A percentile compares a stretch with the other conserved stretches of the same genome.
Evolutionary conservation across 37 sponge, comb jelly and placozoan genomes (phyloP).

Genomic region (Oscarella lobularis): DNA sequence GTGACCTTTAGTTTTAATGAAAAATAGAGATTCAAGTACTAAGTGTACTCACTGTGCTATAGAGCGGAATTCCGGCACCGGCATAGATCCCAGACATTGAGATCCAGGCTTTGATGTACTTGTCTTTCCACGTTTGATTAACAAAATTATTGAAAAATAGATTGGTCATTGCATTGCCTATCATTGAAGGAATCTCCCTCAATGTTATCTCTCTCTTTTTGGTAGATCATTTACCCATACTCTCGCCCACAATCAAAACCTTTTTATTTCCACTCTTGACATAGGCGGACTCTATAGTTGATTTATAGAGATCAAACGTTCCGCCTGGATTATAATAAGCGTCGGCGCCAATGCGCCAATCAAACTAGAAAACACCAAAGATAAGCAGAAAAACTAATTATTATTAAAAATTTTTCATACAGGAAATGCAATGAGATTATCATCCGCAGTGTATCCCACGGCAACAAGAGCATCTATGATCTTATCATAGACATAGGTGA

Average conservation of each 20-base stretch:
- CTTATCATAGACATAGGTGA: neutral
- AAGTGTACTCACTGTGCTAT: neutral
- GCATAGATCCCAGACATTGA: conserved; percentile 32
- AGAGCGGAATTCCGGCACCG: conserved; percentile 11
- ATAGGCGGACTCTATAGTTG: neutral
- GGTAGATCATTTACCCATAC: neutral
- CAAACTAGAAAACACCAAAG: neutral
- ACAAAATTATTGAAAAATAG: conserved; percentile 29
- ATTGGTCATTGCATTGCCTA: neutral
- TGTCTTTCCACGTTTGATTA: conserved; percentile 35
- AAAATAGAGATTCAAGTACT: too few species aligned
- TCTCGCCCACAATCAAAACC: neutral
- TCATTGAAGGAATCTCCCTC: neutral
- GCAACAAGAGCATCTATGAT: neutral
- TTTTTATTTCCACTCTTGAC: neutral
- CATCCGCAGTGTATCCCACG: neutral
- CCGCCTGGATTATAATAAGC: neutral
- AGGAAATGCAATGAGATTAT: neutral
- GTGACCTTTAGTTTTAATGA: too few species aligned
- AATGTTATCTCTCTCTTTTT: neutral
- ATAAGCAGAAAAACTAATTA: neutral
- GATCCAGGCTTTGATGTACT: conserved; percentile 32
- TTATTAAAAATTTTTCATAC: neutral
- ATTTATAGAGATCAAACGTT: neutral
- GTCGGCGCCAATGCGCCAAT: neutral